Conservation (phyloP, 2,113 vertebrate genomes). For the Alces alces region DNA sequence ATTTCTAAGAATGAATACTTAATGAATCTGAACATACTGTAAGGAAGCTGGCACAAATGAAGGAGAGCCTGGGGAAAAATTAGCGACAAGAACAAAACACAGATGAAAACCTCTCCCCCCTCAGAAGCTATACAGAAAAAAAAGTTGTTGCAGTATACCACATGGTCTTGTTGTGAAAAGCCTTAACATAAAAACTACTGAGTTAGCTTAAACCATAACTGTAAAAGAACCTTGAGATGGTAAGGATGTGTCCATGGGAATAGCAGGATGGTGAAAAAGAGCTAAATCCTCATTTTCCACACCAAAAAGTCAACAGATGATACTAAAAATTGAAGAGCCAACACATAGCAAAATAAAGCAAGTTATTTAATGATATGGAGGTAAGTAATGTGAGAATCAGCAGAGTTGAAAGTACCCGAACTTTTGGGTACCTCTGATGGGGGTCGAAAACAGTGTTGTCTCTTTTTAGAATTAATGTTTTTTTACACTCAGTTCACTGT, state of each 20-base stretch:
- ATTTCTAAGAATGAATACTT: not conserved
- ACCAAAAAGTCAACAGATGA: not conserved
- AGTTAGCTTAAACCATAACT: not conserved
- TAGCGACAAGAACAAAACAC: not conserved
- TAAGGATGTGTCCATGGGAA: not conserved
- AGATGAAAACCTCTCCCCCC: not conserved
- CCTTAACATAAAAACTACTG: not conserved
- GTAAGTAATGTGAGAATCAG: not conserved
- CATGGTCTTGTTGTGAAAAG: not conserved
- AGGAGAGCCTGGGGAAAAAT: not conserved
- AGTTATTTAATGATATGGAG: not conserved
- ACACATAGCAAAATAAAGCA: slow-evolving; percentile 12
- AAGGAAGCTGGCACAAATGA: not conserved
- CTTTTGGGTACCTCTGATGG: not conserved
- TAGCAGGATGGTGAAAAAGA: not conserved
- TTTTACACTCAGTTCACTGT: not conserved
- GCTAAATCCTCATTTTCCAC: not conserved
- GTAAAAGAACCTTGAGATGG: not conserved
- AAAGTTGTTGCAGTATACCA: not conserved
- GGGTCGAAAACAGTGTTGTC: not conserved
- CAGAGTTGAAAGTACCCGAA: not conserved
- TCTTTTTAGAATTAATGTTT: not conserved
- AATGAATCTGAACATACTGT: not conserved
- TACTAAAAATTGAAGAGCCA: slow-evolving; percentile 9
- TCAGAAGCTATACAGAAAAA: not conserved